These are phyloP conservation scores for Mayetiola destructor DNA, from an alignment of 2,888 invertebrate genomes.

Conservation along the genomic window DNA sequence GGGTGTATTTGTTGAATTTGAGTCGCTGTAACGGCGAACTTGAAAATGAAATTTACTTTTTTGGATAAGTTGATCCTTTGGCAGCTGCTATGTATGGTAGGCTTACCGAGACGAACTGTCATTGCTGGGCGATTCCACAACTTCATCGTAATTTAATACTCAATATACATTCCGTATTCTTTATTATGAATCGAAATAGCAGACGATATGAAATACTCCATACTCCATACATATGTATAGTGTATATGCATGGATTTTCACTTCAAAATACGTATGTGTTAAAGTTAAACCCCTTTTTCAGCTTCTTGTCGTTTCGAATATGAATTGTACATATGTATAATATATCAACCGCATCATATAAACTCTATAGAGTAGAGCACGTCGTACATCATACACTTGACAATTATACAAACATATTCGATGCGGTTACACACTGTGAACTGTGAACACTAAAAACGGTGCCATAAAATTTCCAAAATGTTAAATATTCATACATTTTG, in stretches of 20 bases:
- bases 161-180: background rate
- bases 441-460: too few species aligned
- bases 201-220: background rate
- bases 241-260: background rate
- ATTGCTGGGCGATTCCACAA: background rate
- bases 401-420: constrained; percentile 10
- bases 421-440: constrained; percentile 11
- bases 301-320: background rate
- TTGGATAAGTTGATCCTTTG: constrained; percentile 9
- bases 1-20: too few species aligned
- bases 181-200: too few species aligned
- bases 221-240: background rate
- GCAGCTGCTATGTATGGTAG: constrained; percentile 12
- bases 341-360: background rate
- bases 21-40: background rate
- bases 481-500: constrained; percentile 4
- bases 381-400: constrained; percentile 1
- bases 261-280: background rate
- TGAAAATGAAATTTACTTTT: constrained; percentile 2
- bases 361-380: background rate
- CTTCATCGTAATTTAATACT: constrained; percentile 11
- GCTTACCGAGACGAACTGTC: too few species aligned
- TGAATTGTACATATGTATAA: background rate
- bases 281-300: constrained; percentile 9
- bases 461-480: too few species aligned